Conservation (phyloP, 2,797 vertebrate genomes). For the Siniperca undulata region DNA sequence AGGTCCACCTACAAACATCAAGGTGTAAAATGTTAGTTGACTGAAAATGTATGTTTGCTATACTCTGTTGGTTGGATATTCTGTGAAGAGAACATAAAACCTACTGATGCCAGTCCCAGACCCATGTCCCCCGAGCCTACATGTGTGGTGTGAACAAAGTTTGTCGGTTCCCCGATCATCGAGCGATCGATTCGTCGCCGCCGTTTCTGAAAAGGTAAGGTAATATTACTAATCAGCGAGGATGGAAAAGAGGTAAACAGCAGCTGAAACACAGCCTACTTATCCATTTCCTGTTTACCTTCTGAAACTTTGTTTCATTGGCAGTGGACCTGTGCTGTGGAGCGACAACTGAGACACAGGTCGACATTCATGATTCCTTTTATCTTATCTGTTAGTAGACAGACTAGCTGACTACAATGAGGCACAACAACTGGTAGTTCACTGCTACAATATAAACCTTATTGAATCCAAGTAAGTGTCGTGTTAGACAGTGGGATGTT, state of each 20-base stretch:
- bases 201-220: constrained; percentile 84
- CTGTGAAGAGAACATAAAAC: constrained; percentile 13
- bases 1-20: constrained; percentile 83
- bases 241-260: background rate
- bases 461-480: background rate
- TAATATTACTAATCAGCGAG: background rate
- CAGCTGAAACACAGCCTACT: background rate
- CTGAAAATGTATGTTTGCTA: background rate
- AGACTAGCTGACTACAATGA: constrained; percentile 4
- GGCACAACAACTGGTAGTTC: constrained; percentile 3
- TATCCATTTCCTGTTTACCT: background rate
- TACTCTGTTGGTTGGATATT: background rate
- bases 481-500: constrained; percentile 1
- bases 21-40: constrained; percentile 22
- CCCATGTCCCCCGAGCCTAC: constrained; percentile 89
- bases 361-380: background rate
- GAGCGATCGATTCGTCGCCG: constrained; percentile 88
- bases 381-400: constrained; percentile 21
- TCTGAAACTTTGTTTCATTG: background rate
- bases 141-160: constrained; percentile 91
- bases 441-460: background rate
- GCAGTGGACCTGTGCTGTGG: background rate
- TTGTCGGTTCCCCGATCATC: constrained; percentile 92
- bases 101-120: constrained; percentile 80
- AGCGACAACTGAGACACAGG: constrained; percentile 8